Evolutionary conservation across 2,888 invertebrate species (phyloP), one percentile per base, ranked within the genome.

Genomic region (Caenorhabditis uteleia): DNA sequence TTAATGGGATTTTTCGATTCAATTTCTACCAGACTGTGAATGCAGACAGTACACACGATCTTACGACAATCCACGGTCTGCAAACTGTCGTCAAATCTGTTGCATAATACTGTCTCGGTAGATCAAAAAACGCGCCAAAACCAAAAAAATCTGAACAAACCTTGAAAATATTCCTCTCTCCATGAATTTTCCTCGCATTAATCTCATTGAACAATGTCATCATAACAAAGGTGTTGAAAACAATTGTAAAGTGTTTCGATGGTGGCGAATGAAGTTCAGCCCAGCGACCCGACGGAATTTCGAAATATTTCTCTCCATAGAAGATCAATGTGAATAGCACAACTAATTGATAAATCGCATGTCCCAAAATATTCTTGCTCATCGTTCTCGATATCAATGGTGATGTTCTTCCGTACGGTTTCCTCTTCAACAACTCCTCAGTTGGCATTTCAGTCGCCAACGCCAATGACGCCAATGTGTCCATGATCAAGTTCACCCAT

Each of bases 171-270:
- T 98, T 97, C 78, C 98, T 88, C 87, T 99, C 95, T 73, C 97
- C 97, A 87, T 98, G 98, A 83, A 98, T 98, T 88, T 98, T 98
- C 83, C 98, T 89, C 72, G 97, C 95, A 87, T 99, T 98, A 85
- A 98, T 93, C 88, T 99, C 98, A 88, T 99, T 98, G 88, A 97
- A 98, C 73, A 98, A 88, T 14, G 98, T 98, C 98, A 98, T 99
- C 93, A 99, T 92, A 74, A 98, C 98, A 87, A 98, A 98, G 95
- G 87, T 93, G 87, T 99, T 98, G 88, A 99, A 99, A 84, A 98
- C 97, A 84, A 98, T 91, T 54, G 98, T 99, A 87, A 97, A 98
- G 87, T 98, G 98, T 86, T 93, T 91, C 39, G 93, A 90, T 65
- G 97, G 95, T 66, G 91, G 91, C 53, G 91, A 86, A 81, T 89